Percentiles rank a stretch among this genome's conserved stretches.
phyloP scores from a whole-genome alignment of 2,113 vertebrate genomes.

The Empidonax alnorum region DNA sequence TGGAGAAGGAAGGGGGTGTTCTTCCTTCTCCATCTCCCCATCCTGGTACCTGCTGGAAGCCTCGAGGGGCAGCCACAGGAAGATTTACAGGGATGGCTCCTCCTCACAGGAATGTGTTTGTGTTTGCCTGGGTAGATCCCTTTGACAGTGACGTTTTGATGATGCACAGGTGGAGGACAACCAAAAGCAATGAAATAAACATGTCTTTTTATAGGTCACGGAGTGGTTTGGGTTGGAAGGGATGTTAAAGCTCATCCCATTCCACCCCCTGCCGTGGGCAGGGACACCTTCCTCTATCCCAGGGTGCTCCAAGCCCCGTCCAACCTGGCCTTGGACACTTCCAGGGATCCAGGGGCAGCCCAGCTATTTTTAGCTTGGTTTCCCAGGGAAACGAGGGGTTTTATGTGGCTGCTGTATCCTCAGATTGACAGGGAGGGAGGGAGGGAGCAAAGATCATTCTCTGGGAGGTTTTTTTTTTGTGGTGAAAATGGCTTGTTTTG shows the following conservation, averaged over 20 bases:
- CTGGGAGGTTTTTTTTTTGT: neutral
- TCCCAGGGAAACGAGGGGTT: conserved; percentile 39
- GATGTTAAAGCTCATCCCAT: neutral
- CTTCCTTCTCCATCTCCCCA: neutral
- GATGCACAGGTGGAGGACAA: neutral
- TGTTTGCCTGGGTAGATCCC: neutral
- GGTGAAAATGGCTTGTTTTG: neutral
- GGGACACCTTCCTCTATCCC: neutral
- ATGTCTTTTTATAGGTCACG: neutral
- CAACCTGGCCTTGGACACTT: accelerated
- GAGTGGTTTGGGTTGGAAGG: neutral
- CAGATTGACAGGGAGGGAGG: neutral
- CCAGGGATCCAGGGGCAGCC: neutral
- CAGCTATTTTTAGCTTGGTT: conserved; percentile 47
- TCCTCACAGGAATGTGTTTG: neutral
- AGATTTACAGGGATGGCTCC: neutral
- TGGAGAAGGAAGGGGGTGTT: neutral
- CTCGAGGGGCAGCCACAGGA: neutral
- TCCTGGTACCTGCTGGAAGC: too few species aligned
- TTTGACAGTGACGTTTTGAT: neutral
- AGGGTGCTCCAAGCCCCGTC: accelerated
- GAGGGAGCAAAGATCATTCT: neutral
- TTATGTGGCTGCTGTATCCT: conserved; percentile 29
- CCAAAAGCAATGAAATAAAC: neutral
- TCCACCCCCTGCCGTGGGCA: neutral